Base-by-base conservation (phyloP, 2,113 vertebrate genomes). In the Hiodon alosoides region DNA sequence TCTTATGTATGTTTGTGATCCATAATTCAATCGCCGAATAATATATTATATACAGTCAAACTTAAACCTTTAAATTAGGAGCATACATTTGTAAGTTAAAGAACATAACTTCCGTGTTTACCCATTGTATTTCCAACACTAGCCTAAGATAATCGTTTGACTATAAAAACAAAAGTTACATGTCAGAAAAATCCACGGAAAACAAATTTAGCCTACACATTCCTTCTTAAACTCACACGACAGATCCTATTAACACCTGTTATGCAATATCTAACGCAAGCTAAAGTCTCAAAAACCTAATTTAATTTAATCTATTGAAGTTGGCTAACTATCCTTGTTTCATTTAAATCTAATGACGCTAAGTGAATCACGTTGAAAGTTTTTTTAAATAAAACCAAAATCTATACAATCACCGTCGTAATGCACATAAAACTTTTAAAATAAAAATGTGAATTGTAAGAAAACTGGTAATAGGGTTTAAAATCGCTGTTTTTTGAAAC, bases 161-260 rank as follows among this genome's bases (percentile, higher is more conserved):
- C 75, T 59, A 59, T 59, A 4, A 4, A 11, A 59, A 59, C 2
- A 59, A 59, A 11, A 59, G 14, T 59, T 11, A 59, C 8, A 59
- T 11, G 9, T 11, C 9, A 11, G 14, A 59, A 11, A 9, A 59
- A 8, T 8, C 1, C 11, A 57, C 6, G 6, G 11, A 57, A 8
- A 57, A 57, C 11, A 57, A 57, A 8, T 55, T 10, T 10, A 71
- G n/a, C 17, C 57, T n/a, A 48, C 17, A 50, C 13, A 46, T 51
- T 65, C 52, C 53, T 50, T 14, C 47, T 53, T 58, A 58, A 9
- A 59, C 46, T n/a, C 79, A 58, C 46, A 67, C 88, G 90, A 91
- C 81, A 88, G 90, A 89, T 89, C 84, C 83, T 80, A 66, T 80
- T 77, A 86, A 83, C 91, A 92, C 91, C 91, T 91, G 91, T 91